These are phyloP conservation scores for Chydorus sphaericus DNA, from an alignment of 2,888 invertebrate species.

Conservation along the genomic window DNA sequence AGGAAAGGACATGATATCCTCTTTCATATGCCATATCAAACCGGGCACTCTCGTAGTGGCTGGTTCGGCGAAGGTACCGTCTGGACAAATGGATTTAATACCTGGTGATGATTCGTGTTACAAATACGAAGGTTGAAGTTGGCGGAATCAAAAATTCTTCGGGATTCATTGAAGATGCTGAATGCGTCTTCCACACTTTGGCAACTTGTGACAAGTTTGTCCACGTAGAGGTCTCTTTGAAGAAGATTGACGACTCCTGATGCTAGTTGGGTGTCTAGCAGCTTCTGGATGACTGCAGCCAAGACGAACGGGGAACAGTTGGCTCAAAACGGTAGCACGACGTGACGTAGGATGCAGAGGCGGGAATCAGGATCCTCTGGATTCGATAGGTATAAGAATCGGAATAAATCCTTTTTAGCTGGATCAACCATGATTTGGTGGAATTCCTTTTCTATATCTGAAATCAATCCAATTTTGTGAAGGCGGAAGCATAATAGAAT, in stretches of 20 bases:
- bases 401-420: slow-evolving; percentile 20
- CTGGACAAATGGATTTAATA: too few species aligned
- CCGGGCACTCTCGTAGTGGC: too few species aligned
- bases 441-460: slow-evolving; percentile 25
- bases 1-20: too few species aligned
- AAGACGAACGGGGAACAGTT: neutral
- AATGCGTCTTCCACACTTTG: too few species aligned
- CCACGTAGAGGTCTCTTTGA: neutral
- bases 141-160: too few species aligned
- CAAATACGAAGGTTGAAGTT: too few species aligned
- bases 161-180: too few species aligned
- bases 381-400: slow-evolving; percentile 17
- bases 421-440: slow-evolving; percentile 21
- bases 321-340: neutral
- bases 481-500: slow-evolving; percentile 23
- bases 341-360: neutral
- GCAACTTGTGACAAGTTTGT: neutral
- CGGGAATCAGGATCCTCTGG: neutral
- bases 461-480: slow-evolving; percentile 21
- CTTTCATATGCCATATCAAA: too few species aligned
- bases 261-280: neutral
- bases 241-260: neutral
- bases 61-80: too few species aligned
- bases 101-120: too few species aligned
- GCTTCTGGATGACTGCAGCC: neutral